Base-by-base conservation (phyloP, 2,113 vertebrate species). In the Dicrurus megarhynchus region DNA sequence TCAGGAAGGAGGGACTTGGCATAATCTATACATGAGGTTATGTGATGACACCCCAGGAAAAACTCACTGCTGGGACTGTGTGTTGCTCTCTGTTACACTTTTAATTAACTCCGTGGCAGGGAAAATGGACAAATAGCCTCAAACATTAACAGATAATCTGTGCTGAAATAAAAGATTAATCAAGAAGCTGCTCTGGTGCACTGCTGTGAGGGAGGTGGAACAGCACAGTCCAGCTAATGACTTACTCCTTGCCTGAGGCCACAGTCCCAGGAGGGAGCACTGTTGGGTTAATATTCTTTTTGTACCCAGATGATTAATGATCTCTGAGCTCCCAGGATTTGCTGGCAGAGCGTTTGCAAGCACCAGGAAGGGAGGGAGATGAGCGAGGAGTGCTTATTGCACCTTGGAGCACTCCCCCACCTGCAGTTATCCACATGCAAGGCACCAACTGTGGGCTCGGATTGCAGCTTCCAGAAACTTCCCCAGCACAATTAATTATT, bases 111-210 rank as follows among this genome's bases (percentile, higher is more conserved):
- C 42, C 8, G 2, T 16, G 27, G 32, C 27, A 23, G 53, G 53
- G 39, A 23, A 55, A 68, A 70, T 56, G 67, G 89, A 59, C 70
- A 87, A 84, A 56, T 15, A 81, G 57, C 53, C 50, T 74, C 63
- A 50, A 83, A 57, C 27, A 6, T 30, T 19, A 93, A 26, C 69
- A 50, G 81, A 42, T 39, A 41, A 63, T 35, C 56, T 46, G 41
- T 65, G 84, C 10, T 68, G 61, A 71, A 91, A 90, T 64, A 41
- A 77, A 92, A 89, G 76, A 91, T 92, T 49, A 64, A 93, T 90
- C 46, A 33, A n/a, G 63, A 22, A 87, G 74, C 14, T 24, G 56
- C 60, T 74, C 7, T 64, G 64, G 33, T 17, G 44, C 19, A 0
- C 42, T 81, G 74, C 65, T 76, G 46, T 11, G 74, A 50, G 49